Conservation (phyloP, 2,888 invertebrate species). For the Portevinia maculata region DNA sequence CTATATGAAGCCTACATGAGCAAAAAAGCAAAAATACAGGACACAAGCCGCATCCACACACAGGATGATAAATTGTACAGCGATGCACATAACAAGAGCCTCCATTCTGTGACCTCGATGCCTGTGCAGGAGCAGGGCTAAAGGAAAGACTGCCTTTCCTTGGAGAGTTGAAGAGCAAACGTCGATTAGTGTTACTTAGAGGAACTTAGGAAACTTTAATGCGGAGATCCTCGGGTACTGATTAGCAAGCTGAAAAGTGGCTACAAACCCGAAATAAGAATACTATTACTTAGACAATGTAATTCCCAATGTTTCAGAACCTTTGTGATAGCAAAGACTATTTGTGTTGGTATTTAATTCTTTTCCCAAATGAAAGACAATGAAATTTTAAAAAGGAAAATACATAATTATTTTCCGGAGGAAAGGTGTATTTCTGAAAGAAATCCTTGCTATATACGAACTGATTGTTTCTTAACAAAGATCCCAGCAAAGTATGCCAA, state of each 20-base stretch:
- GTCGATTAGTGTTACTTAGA: conserved; percentile 59
- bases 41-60: conserved; percentile 25
- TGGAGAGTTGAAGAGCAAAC: conserved; percentile 38
- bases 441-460: too few species aligned
- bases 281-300: background rate
- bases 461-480: too few species aligned
- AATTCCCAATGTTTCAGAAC: background rate
- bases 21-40: conserved; percentile 19
- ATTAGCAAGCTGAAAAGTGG: conserved; percentile 11
- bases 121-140: conserved; percentile 53
- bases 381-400: background rate
- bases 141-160: conserved; percentile 42
- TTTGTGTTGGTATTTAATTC: too few species aligned
- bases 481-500: too few species aligned
- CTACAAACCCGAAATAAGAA: background rate
- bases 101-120: conserved; percentile 61
- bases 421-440: too few species aligned
- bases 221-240: conserved; percentile 15
- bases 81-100: conserved; percentile 65
- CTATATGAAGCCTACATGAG: conserved; percentile 28
- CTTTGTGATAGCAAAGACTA: too few species aligned
- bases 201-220: conserved; percentile 16
- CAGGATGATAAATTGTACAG: conserved; percentile 67
- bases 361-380: background rate
- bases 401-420: too few species aligned